Percentiles rank a stretch among this genome's conserved stretches.
Conservation (phyloP, 2,797 vertebrate species). For the Microchirus variegatus region DNA sequence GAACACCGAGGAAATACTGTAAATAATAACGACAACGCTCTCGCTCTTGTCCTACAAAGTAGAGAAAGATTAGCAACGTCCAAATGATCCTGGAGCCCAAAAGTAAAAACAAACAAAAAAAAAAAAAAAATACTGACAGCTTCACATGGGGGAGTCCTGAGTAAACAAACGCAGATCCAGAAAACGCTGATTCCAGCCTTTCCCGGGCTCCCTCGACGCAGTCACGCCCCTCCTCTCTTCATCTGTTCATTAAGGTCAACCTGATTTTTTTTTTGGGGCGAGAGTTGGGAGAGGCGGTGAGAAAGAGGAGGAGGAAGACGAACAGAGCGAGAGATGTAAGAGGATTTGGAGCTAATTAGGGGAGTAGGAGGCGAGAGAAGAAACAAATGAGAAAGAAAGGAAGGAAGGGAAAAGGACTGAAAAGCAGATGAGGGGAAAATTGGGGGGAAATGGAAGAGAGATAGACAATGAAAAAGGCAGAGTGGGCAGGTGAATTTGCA, state of each 20-base stretch:
- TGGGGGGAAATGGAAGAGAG: slow-evolving; percentile 16
- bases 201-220: slow-evolving; percentile 65
- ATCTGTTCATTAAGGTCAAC: slow-evolving; percentile 83
- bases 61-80: slow-evolving; percentile 37
- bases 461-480: slow-evolving; percentile 35
- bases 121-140: slow-evolving; percentile 51
- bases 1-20: slow-evolving; percentile 27
- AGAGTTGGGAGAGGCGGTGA: slow-evolving; percentile 32
- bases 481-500: slow-evolving; percentile 78
- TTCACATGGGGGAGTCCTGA: slow-evolving; percentile 69
- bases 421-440: slow-evolving; percentile 12
- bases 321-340: slow-evolving; percentile 60
- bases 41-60: slow-evolving; percentile 17
- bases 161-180: slow-evolving; percentile 72
- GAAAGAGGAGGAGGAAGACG: slow-evolving; percentile 60
- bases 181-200: slow-evolving; percentile 72
- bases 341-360: slow-evolving; percentile 79
- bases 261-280: slow-evolving; percentile 31
- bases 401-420: slow-evolving; percentile 24
- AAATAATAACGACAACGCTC: slow-evolving; percentile 34
- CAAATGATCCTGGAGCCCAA: slow-evolving; percentile 40
- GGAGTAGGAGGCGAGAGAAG: slow-evolving; percentile 61
- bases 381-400: slow-evolving; percentile 54
- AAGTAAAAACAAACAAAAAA: slow-evolving; percentile 10
- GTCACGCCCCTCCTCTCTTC: slow-evolving; percentile 65